These are phyloP conservation scores for Pampus argenteus DNA, from an alignment of 2,797 vertebrate genomes.

Conservation along the genomic window DNA sequence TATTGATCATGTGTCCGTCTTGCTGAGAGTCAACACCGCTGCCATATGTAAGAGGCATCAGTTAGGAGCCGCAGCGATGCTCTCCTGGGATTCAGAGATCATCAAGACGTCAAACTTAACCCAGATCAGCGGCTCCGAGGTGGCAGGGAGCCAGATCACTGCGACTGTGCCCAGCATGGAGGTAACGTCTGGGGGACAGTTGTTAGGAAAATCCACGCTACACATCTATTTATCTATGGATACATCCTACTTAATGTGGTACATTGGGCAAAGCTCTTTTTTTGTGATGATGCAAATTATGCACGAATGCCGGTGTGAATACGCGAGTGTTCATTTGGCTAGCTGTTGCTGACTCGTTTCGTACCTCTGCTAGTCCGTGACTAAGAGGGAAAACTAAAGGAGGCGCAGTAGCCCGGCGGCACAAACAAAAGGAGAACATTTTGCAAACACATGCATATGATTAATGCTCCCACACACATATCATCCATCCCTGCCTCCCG, in stretches of 20 bases:
- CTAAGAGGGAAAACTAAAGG: constrained; percentile 61
- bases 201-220: background rate
- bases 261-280: background rate
- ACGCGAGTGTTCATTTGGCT: constrained; percentile 16
- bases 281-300: constrained; percentile 5
- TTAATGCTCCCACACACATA: constrained; percentile 73
- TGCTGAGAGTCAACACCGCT: constrained; percentile 26
- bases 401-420: constrained; percentile 52
- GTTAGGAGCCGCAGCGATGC: constrained; percentile 14
- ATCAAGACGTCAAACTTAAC: constrained; percentile 37
- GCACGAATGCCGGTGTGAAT: constrained; percentile 3
- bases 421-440: constrained; percentile 66
- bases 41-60: constrained; percentile 29
- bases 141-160: constrained; percentile 24
- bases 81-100: constrained; percentile 35
- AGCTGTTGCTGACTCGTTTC: constrained; percentile 62
- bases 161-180: constrained; percentile 10
- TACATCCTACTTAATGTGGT: background rate
- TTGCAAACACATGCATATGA: constrained; percentile 80
- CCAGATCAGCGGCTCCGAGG: constrained; percentile 6
- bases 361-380: constrained; percentile 48
- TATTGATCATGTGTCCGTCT: constrained; percentile 44
- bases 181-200: background rate
- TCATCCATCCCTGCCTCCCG: constrained; percentile 74
- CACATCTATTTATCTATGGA: background rate